phyloP scores from a whole-genome alignment of 2,888 invertebrate species.

The Junonia oenone region DNA sequence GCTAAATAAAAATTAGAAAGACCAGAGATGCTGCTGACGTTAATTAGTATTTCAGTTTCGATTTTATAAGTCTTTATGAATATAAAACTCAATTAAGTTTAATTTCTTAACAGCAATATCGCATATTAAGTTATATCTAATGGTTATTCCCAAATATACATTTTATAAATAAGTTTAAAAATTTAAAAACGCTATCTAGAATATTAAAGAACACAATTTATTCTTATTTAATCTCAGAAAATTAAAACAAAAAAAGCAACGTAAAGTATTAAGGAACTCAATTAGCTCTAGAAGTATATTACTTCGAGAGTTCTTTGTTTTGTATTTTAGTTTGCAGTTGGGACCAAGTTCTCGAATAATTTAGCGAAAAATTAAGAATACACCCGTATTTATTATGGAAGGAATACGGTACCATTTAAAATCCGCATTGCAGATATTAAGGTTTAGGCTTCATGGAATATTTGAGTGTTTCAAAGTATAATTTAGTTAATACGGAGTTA shows the following conservation, averaged over 20 bases:
- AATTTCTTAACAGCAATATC: no score
- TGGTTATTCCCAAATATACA: no score
- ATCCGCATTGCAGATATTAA: conserved; percentile 26
- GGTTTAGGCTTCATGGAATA: conserved; percentile 14
- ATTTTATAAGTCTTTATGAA: no score
- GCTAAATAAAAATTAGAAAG: no score
- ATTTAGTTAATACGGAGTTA: not conserved
- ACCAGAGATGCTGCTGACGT: no score
- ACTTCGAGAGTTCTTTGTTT: not conserved
- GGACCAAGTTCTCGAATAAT: conserved; percentile 18
- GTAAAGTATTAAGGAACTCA: not conserved
- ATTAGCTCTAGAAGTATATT: conserved; percentile 9
- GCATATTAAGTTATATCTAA: no score
- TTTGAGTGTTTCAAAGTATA: conserved; percentile 6
- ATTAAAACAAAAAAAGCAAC: not conserved
- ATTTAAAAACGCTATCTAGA: no score
- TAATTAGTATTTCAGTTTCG: no score
- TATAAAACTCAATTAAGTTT: no score
- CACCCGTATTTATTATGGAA: conserved; percentile 23
- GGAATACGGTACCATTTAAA: conserved; percentile 14
- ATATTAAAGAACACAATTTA: not conserved
- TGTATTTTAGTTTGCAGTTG: conserved; percentile 11
- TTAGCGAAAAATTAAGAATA: conserved; percentile 16
- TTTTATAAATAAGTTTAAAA: no score
- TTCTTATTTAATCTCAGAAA: not conserved